Evolutionary conservation across 2,888 invertebrate species (phyloP), one percentile per base, ranked within the genome.

Genomic region (Scrobipalpa costella): DNA sequence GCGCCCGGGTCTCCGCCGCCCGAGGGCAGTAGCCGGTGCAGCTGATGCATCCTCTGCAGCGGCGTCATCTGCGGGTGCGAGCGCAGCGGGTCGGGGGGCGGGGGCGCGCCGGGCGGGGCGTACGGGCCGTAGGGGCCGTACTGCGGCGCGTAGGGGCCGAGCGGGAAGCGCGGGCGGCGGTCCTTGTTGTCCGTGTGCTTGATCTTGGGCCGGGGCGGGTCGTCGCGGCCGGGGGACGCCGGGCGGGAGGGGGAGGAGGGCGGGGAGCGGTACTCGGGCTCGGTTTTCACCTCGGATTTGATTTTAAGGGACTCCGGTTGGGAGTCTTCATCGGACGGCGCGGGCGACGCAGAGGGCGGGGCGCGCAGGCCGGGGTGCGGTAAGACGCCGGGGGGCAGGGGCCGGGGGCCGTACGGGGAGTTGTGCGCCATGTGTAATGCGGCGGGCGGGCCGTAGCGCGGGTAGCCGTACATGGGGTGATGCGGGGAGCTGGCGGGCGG

Each of bases 61-160:
- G 72, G 67, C 36, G 40, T 50, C 38, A 63, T 19, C 34, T 64
- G 67, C 11, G 64, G 68, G 21, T 70, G 63, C 59, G 66, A 69
- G 5, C 67, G 55, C 17, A 62, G 40, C 19, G 44, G 71, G 68
- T 33, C 36, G 15, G 57, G 57, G 8, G 57, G 36, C 9, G 21
- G 11, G 58, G 88, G 89, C 55, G 88, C 90, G 75, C 90, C 90
- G 0, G 90, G 91, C 0, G n/a, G n/a, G n/a, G 88, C 86, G 75
- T 90, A 90, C 0, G n/a, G n/a, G n/a, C n/a, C n/a, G n/a, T n/a
- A n/a, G n/a, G 89, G 85, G 0, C 84, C 87, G 71, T 88, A 91
- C 67, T 88, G 89, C 0, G 92, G 92, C 57, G 92, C 92, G 76
- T 92, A 92, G 0, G 92, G 92, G 0, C 92, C 92, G 2, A 90